A percentile compares a stretch with the other conserved stretches of the same genome.
These are phyloP conservation scores for Amazona vittata DNA, from an alignment of 2,113 vertebrate genomes.

Conservation along the genomic window DNA sequence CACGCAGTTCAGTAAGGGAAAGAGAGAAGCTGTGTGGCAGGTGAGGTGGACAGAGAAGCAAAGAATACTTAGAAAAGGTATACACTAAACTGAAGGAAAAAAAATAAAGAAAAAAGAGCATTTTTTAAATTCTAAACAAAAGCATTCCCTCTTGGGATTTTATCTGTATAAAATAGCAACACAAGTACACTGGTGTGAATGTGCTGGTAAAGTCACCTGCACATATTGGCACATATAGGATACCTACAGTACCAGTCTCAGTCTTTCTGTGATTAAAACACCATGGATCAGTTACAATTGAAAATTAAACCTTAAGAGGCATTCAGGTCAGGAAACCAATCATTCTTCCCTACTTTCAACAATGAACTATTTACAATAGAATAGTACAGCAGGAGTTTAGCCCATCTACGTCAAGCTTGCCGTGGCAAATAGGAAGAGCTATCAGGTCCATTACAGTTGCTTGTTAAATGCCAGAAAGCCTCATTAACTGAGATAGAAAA, in stretches of 20 bases:
- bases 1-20: conserved; percentile 62
- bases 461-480: not conserved
- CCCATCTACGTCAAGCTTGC: not conserved
- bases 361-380: not conserved
- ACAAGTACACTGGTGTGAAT: not conserved
- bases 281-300: not conserved
- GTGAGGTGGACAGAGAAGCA: conserved; percentile 63
- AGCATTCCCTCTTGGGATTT: not conserved
- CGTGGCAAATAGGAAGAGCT: not conserved
- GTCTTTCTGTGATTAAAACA: not conserved
- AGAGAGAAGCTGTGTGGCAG: conserved; percentile 62
- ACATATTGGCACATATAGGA: not conserved
- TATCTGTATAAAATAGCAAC: not conserved
- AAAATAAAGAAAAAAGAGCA: not conserved
- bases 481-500: not conserved
- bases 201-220: not conserved
- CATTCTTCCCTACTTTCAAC: not conserved
- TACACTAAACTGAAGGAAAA: not conserved
- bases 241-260: not conserved
- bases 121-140: not conserved
- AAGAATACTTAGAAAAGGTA: conserved; percentile 63
- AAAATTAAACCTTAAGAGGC: not conserved
- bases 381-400: not conserved
- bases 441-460: not conserved
- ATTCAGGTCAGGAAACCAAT: not conserved